phyloP scores from a whole-genome alignment of 2,888 invertebrate species.

The Heliconius aoede region DNA sequence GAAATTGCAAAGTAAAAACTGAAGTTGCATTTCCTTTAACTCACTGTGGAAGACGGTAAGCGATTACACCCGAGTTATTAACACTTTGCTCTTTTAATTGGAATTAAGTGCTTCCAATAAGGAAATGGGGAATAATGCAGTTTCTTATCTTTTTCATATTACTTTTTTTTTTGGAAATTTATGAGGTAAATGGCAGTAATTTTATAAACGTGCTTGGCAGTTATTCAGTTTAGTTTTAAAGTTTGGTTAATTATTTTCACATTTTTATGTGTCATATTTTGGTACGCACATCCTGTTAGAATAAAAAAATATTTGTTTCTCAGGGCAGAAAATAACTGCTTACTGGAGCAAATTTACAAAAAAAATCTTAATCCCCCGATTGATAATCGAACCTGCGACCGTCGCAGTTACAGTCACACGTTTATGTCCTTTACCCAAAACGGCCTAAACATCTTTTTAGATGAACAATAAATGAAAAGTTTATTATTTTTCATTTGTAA shows the following conservation, averaged over 20 bases:
- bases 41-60: slow-evolving; percentile 19
- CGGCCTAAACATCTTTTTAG: neutral
- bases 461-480: neutral
- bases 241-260: too few relatives aligned
- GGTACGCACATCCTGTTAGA: too few relatives aligned
- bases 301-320: too few relatives aligned
- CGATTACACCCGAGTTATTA: slow-evolving; percentile 32
- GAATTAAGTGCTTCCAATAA: slow-evolving; percentile 21
- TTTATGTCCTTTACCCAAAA: too few relatives aligned
- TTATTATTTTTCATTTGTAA: neutral
- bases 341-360: too few relatives aligned
- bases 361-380: too few relatives aligned
- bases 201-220: neutral
- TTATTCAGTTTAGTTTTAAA: neutral
- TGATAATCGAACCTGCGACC: too few relatives aligned
- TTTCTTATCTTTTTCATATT: slow-evolving; percentile 14
- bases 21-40: slow-evolving; percentile 32
- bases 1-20: slow-evolving; percentile 40
- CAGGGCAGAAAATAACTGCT: too few relatives aligned
- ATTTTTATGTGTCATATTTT: too few relatives aligned
- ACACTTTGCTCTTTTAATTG: slow-evolving; percentile 22
- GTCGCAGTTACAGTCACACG: too few relatives aligned
- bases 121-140: neutral
- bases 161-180: neutral
- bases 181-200: neutral